Conservation (phyloP, 30 jellyfish, hydroid and myxozoan species). For the Chironex yamaguchii region DNA sequence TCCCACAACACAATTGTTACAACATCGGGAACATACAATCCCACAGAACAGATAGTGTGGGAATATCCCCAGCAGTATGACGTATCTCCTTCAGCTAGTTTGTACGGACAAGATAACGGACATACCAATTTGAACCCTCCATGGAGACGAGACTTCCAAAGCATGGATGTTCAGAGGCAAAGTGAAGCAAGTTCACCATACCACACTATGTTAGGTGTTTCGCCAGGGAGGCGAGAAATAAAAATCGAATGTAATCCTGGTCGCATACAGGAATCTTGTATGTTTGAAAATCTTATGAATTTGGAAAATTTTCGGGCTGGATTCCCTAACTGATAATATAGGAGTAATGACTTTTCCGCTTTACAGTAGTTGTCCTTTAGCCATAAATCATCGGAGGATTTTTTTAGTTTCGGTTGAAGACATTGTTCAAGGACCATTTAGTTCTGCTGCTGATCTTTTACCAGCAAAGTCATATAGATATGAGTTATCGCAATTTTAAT, state of each 20-base stretch:
- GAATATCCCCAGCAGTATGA: constrained; percentile 76
- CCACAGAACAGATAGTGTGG: constrained; percentile 75
- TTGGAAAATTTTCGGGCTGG: constrained; percentile 86
- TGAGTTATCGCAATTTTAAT: no score
- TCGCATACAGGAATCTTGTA: constrained; percentile 63
- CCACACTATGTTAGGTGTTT: background rate
- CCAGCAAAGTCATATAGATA: no score
- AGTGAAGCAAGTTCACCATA: constrained; percentile 2
- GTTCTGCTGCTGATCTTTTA: no score
- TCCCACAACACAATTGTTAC: constrained; percentile 40
- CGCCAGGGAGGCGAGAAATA: constrained; percentile 23
- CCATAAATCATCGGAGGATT: no score
- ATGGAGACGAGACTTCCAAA: constrained; percentile 52
- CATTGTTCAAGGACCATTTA: no score
- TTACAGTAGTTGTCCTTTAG: no score
- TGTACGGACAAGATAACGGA: constrained; percentile 61
- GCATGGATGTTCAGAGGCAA: constrained; percentile 27
- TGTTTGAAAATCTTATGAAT: constrained; percentile 84
- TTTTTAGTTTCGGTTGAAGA: no score
- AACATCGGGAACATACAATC: constrained; percentile 37
- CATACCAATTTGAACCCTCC: constrained; percentile 11
- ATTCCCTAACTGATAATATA: no score
- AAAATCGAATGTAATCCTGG: background rate
- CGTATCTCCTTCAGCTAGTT: constrained; percentile 83
- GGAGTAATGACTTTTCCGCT: no score